A percentile compares a stretch with the other conserved stretches of the same genome.
Evolutionary conservation across 2,888 invertebrate species (phyloP).

Genomic region (Heliconius charithonia): DNA sequence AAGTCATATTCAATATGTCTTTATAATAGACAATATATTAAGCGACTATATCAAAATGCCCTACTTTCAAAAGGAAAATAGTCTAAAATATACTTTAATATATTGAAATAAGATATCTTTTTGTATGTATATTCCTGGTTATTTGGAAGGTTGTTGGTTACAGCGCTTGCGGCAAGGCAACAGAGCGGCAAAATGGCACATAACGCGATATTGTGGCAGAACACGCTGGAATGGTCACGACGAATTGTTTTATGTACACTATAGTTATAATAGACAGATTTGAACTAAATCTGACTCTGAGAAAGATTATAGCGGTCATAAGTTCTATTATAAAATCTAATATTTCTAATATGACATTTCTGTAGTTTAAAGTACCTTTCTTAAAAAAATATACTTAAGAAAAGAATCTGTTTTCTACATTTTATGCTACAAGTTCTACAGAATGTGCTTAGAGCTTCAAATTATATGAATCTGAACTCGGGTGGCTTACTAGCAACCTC

Average conservation of each 20-base stretch:
- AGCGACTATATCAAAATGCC: constrained; percentile 14
- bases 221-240: constrained; percentile 58
- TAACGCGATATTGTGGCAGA: constrained; percentile 74
- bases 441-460: no score
- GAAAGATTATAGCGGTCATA: no score
- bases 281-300: background rate
- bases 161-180: constrained; percentile 58
- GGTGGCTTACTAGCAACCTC: no score
- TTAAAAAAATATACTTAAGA: no score
- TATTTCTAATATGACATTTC: no score
- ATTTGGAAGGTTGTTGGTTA: constrained; percentile 14
- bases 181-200: constrained; percentile 73
- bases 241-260: constrained; percentile 64
- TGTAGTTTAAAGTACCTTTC: no score
- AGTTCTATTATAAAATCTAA: no score
- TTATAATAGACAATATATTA: constrained; percentile 45
- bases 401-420: no score
- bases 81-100: constrained; percentile 30
- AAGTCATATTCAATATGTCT: constrained; percentile 50
- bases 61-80: background rate
- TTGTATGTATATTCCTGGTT: constrained; percentile 14
- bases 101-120: constrained; percentile 17
- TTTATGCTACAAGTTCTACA: no score
- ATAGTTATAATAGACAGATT: constrained; percentile 3
- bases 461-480: no score